Evolutionary conservation across 2,888 invertebrate species (phyloP).

Genomic region (Dicycla oo): DNA sequence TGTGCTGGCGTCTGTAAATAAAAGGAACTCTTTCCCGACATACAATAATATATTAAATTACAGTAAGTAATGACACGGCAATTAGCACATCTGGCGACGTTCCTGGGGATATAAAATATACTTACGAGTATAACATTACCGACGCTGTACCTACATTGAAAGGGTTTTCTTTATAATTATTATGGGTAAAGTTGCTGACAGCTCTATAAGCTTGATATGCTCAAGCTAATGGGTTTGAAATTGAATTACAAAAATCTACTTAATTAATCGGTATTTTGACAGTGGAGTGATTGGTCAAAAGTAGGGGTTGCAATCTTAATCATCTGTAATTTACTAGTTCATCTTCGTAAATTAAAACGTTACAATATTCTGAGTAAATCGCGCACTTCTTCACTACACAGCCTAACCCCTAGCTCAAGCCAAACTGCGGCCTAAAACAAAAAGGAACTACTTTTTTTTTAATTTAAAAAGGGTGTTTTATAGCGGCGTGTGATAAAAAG

Average conservation of each 20-base stretch:
- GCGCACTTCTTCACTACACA: too few species aligned
- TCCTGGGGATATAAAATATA: conserved; percentile 38
- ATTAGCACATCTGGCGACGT: conserved; percentile 39
- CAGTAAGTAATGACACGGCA: conserved; percentile 30
- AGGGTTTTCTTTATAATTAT: conserved; percentile 7
- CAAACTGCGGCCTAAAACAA: too few species aligned
- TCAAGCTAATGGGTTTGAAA: not conserved
- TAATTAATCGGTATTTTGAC: not conserved
- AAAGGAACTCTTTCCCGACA: not conserved
- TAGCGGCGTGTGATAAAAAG: too few species aligned
- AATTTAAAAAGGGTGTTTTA: too few species aligned
- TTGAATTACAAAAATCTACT: not conserved
- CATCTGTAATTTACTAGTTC: not conserved
- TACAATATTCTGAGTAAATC: too few species aligned
- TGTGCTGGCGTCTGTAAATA: too few species aligned
- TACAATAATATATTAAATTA: conserved; percentile 41
- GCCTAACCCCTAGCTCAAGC: too few species aligned
- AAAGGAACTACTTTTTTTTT: too few species aligned
- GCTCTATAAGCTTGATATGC: not conserved
- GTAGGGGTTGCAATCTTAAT: not conserved
- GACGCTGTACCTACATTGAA: not conserved
- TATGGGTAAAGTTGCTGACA: not conserved
- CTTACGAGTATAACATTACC: not conserved
- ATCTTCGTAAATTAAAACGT: too few species aligned
- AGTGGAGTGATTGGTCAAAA: not conserved